Conservation (phyloP, 2,113 vertebrate species). For the Myocastor coypus region DNA sequence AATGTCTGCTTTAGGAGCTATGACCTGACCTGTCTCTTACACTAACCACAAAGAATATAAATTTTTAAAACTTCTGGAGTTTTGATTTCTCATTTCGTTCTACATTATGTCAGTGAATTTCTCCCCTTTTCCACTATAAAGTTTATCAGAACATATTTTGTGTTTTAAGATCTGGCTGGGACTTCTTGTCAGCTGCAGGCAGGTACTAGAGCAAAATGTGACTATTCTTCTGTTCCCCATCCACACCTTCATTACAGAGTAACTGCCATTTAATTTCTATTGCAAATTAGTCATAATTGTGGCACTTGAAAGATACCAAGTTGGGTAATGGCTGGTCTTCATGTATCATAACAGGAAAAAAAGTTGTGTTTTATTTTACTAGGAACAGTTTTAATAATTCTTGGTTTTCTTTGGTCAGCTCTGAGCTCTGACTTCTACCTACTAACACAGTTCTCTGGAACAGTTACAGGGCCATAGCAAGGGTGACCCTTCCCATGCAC, state of each 20-base stretch:
- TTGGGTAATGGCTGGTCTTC: neutral
- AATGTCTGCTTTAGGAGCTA: neutral
- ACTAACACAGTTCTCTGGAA: rapidly evolving
- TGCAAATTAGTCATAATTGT: constrained; percentile 45
- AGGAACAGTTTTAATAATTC: constrained; percentile 13
- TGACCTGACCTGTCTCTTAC: too few relatives aligned
- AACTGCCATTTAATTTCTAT: constrained; percentile 73
- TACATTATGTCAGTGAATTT: neutral
- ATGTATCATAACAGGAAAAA: neutral
- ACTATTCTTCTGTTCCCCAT: neutral
- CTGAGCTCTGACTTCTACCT: neutral
- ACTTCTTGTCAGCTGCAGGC: neutral
- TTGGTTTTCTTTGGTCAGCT: neutral
- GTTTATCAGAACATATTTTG: neutral
- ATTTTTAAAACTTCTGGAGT: neutral
- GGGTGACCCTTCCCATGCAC: rapidly evolving
- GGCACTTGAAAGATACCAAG: neutral
- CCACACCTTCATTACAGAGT: constrained; percentile 68
- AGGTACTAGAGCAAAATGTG: neutral
- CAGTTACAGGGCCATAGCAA: rapidly evolving
- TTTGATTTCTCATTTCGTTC: neutral
- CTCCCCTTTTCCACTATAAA: neutral
- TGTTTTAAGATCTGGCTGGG: constrained; percentile 44
- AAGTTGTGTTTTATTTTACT: constrained; percentile 25
- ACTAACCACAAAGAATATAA: rapidly evolving